Conservation (phyloP, 92 coral and sea anemone genomes). For the Parazoanthus swiftii region DNA sequence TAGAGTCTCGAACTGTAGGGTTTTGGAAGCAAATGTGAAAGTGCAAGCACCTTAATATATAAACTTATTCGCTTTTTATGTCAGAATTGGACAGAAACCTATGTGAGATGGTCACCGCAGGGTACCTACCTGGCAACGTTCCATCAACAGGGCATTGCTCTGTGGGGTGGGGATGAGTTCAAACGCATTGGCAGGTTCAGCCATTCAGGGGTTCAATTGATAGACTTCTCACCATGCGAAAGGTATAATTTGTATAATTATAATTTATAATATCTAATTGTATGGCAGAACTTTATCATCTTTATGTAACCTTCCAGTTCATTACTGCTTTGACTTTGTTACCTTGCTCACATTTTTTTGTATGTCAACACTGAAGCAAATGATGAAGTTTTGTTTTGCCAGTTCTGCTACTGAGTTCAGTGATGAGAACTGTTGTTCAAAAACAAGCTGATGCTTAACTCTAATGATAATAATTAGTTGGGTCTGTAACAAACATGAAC, state of each 20-base stretch:
- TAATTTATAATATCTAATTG: background rate
- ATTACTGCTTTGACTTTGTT: no score
- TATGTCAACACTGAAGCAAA: background rate
- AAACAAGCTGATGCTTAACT: conserved; percentile 4
- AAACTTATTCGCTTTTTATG: background rate
- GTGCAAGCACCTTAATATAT: background rate
- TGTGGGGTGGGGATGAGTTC: conserved; percentile 98
- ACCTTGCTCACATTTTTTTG: no score
- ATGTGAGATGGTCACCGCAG: conserved; percentile 92
- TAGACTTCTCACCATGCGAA: conserved; percentile 99
- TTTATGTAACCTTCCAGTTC: no score
- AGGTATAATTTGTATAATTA: conserved; percentile 62
- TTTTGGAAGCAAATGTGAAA: background rate
- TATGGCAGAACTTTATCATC: no score
- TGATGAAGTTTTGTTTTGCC: conserved; percentile 52
- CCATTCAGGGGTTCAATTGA: conserved; percentile 96
- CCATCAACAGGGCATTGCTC: conserved; percentile 94
- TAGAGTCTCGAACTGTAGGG: no score
- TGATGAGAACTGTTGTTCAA: conserved; percentile 42
- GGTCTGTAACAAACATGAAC: no score
- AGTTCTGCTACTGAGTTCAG: conserved; percentile 63
- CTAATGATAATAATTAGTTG: no score
- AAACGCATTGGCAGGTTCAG: conserved; percentile 88
- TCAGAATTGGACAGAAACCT: conserved; percentile 97
- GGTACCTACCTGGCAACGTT: conserved; percentile 96